Evolutionary conservation across 2,113 vertebrate species (phyloP).

Genomic region (Hiodon alosoides): DNA sequence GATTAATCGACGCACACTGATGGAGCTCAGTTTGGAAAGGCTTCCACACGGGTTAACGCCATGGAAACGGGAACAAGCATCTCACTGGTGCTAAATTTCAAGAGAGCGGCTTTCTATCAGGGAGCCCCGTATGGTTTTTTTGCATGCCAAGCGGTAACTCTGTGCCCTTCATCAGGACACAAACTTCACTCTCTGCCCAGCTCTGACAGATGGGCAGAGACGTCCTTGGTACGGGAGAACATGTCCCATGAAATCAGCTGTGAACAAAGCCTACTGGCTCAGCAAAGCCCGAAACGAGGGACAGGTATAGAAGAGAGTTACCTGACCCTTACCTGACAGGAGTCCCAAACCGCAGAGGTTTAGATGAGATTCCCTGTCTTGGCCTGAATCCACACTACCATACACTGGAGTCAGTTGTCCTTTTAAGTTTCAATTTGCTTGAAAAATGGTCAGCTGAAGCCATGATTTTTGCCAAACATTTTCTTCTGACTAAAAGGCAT

Average conservation of each 20-base stretch:
- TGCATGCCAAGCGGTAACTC: constrained; percentile 35
- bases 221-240: neutral
- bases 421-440: too few species aligned
- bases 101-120: constrained; percentile 34
- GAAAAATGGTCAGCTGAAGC: too few species aligned
- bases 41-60: neutral
- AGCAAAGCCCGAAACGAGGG: too few species aligned
- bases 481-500: too few species aligned
- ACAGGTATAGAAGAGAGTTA: too few species aligned
- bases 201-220: constrained; percentile 40
- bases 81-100: constrained; percentile 32
- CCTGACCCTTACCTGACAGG: too few species aligned
- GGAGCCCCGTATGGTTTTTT: constrained; percentile 35
- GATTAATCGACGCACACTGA: neutral
- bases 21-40: neutral
- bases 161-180: constrained; percentile 46
- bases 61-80: constrained; percentile 28
- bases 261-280: neutral
- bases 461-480: too few species aligned
- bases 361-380: too few species aligned
- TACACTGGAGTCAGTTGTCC: too few species aligned
- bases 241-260: neutral
- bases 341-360: too few species aligned
- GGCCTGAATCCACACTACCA: too few species aligned
- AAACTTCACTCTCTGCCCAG: constrained; percentile 39